Evolutionary conservation across 2,797 vertebrate genomes (phyloP).

Genomic region (Chelmon rostratus): DNA sequence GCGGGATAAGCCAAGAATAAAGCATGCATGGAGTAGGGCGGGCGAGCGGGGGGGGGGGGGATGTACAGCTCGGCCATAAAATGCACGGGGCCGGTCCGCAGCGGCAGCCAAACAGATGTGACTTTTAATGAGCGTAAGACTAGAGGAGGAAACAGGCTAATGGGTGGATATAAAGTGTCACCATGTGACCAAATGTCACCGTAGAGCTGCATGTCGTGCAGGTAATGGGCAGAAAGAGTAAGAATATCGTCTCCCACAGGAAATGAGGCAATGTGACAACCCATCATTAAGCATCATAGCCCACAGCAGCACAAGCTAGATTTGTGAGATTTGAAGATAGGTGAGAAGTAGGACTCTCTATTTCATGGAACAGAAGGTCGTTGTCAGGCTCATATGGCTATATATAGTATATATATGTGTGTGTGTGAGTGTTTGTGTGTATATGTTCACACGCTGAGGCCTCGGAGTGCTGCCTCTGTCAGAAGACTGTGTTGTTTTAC

Average conservation of each 20-base stretch:
- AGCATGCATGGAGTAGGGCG: constrained; percentile 23
- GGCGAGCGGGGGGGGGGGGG: constrained; percentile 4
- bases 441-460: constrained; percentile 37
- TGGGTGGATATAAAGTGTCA: constrained; percentile 70
- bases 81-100: constrained; percentile 45
- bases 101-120: constrained; percentile 78
- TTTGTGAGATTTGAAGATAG: constrained; percentile 33
- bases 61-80: constrained; percentile 69
- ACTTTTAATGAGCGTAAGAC: constrained; percentile 75
- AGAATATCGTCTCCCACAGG: constrained; percentile 51
- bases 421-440: constrained; percentile 18
- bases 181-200: constrained; percentile 62
- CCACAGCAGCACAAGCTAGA: constrained; percentile 22
- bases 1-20: constrained; percentile 49
- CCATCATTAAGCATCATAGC: constrained; percentile 24
- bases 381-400: constrained; percentile 25
- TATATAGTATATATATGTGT: constrained; percentile 25
- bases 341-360: constrained; percentile 23
- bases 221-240: constrained; percentile 48
- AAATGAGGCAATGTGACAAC: constrained; percentile 40
- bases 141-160: constrained; percentile 76
- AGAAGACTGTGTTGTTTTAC: constrained; percentile 50
- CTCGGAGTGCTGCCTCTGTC: constrained; percentile 25
- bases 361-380: constrained; percentile 20
- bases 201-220: constrained; percentile 41